Evolutionary conservation across 2,113 vertebrate genomes (phyloP), one percentile per base, ranked within the genome.

Genomic region (Bubo blakistoni): DNA sequence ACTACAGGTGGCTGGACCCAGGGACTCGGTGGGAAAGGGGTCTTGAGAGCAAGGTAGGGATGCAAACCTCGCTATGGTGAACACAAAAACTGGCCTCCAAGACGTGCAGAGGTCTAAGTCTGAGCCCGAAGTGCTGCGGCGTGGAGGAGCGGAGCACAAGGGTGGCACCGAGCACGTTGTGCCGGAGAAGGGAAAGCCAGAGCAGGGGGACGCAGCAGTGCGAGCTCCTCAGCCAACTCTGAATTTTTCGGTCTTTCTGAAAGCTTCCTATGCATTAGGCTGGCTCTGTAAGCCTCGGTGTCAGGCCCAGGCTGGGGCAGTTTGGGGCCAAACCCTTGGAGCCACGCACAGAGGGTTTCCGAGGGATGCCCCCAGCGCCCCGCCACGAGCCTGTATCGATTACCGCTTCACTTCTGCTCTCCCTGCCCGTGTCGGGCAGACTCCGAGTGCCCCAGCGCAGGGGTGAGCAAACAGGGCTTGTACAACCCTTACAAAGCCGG

Each of bases 271-370:
- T 30, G 86, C 67, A 1, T 32, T 42, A 4, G 26, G n/a, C 36
- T 72, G 51, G 8, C 46, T 74, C 32, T 13, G 24, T 38, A 26
- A 55, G 17, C 16, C 44, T 46, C 17, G 16, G 44, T 2, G 5
- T 46, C 42, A 44, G 36, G 30, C 17, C 32, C 44, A 4, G 44
- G 38, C 29, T 54, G 61, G 52, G 34, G n/a, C 30, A 9, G 3
- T 62, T 51, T 19, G 47, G 14, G 61, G 27, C 24, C 34, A 34
- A 40, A 70, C 9, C 11, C 7, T 1, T 8, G 40, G 71, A 32
- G 42, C 44, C 12, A 4, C 16, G 36, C 63, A 36, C 0, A 0
- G 36, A 52, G 82, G 47, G 14, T 2, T 91, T 36, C 66, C 44
- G 61, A 52, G 57, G 55, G 74, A 11, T 4, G 2, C n/a, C 70